Base-by-base conservation (phyloP, 35 echinoderm and acorn worm species). In the Eucidaris tribuloides region DNA sequence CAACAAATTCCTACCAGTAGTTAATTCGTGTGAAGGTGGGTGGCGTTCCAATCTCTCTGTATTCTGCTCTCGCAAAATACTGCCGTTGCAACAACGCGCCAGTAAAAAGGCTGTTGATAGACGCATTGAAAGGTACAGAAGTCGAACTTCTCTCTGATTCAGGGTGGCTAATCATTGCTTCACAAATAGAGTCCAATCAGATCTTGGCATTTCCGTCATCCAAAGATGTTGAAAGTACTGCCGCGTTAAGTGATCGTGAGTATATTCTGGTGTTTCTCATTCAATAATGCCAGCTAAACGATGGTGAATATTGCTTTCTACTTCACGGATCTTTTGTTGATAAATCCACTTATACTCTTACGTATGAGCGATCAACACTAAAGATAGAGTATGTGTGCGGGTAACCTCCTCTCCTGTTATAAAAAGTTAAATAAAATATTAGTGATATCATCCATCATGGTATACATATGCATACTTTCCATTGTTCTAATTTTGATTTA, bases 231-330 rank as follows among this genome's bases (percentile, higher is more conserved):
- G 83, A 77, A 85, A n/a, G n/a, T 22, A 89, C 91, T 46, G 88
- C 40, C 25, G 85, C 82, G 44, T 82, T 86, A 3, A 79, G 52
- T 0, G 24, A 43, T 25, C 33, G 62, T 15, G 58, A 58, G 20
- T 83, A 76, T 32, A 82, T 87, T n/a, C n/a, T n/a, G n/a, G n/a
- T n/a, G n/a, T 24, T 50, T 63, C 15, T 83, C 7, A 65, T 99
- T 99, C 20, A 90, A 65, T n/a, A 46, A 93, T 33, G 31, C 96
- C 96, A 44, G 90, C 91, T n/a, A n/a, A 82, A 89, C 89, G 54
- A 93, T 87, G 48, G 58, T 60, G 52, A 89, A 74, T n/a, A n/a
- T n/a, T n/a, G 66, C 45, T 82, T 36, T 99, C 60, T 4, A 90
- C 44, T 68, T 99, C 96, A 31, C 90, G 96, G 49, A 93, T 64